Evolutionary conservation across 2,888 invertebrate genomes (phyloP).

Genomic region (Pyrocoelia pectoralis): DNA sequence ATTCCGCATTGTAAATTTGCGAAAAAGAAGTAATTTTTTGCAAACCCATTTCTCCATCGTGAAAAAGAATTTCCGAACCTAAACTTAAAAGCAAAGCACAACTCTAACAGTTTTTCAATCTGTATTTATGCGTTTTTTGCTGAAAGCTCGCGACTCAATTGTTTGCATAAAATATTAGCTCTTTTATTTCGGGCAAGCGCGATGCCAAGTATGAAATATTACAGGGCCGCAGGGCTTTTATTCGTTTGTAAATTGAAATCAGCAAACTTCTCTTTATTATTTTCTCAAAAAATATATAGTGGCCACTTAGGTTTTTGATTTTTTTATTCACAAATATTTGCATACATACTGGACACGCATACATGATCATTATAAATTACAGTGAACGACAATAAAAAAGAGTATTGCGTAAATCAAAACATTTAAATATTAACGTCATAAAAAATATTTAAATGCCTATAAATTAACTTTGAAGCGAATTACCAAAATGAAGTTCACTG

Average conservation of each 20-base stretch:
- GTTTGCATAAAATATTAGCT: conserved; percentile 48
- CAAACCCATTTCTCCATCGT: conserved; percentile 9
- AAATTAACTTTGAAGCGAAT: not conserved
- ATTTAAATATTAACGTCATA: not conserved
- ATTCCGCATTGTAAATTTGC: conserved; percentile 7
- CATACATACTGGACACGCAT: not conserved
- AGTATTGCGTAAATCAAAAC: not conserved
- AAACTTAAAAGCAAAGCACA: conserved; percentile 30
- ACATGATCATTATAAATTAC: not conserved
- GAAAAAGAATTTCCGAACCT: conserved; percentile 23
- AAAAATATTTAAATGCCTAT: not conserved
- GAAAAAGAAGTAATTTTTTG: conserved; percentile 13
- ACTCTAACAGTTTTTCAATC: conserved; percentile 43
- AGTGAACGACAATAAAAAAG: not conserved
- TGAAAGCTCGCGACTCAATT: conserved; percentile 43
- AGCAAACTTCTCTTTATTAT: conserved; percentile 39
- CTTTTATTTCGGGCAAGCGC: conserved; percentile 45
- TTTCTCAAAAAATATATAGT: conserved; percentile 33
- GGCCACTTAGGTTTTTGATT: conserved; percentile 26
- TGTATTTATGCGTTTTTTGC: conserved; percentile 43
- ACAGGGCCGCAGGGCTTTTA: conserved; percentile 43
- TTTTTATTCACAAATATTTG: not conserved
- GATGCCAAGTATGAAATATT: conserved; percentile 46
- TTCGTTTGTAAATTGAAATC: conserved; percentile 46
- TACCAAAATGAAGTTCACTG: not conserved